Base-by-base conservation (phyloP, 2,888 invertebrate genomes). In the Trichacis sp. region DNA sequence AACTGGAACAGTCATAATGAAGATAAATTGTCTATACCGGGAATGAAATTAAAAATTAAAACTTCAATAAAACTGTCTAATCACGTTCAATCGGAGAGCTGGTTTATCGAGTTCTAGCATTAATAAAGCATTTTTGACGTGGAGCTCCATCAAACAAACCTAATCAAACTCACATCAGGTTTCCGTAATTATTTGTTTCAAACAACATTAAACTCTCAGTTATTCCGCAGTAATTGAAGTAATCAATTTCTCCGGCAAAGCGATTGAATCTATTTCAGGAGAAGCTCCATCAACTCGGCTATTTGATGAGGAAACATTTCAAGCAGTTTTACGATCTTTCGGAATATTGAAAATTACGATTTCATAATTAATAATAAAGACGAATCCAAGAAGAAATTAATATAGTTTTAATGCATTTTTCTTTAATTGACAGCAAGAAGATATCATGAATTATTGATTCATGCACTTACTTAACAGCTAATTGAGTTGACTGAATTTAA, bases 101-200 rank as follows among this genome's bases (percentile, higher is more conserved):
- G 33, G 11, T 33, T 33, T 33, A 33, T 33, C 33, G 33, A 33
- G 33, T n/a, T 33, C n/a, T 6, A 33, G 8, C 33, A n/a, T 6
- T 33, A 33, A 33, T 33, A 33, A 33, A 33, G n/a, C 33, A n/a
- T n/a, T 33, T 33, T 33, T 33, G n/a, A 33, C 33, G n/a, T 33
- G 33, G 33, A 24, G 33, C 33, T 33, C n/a, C 33, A 33, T 33
- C 33, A 33, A 33, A 33, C 33, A 33, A 33, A 33, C 33, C 33
- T 33, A 33, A 33, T 33, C 33, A 33, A n/a, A 33, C 33, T 33
- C 33, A n/a, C 33, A 33, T 33, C 33, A 33, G 33, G n/a, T n/a
- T 33, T 33, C 11, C 33, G 33, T 33, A 33, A 33, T 33, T 33
- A 33, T 33, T 33, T 33, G 33, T 33, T 33, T 33, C 33, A 33